Conservation (phyloP, 2,797 vertebrate species). For the Trichosurus vulpecula region DNA sequence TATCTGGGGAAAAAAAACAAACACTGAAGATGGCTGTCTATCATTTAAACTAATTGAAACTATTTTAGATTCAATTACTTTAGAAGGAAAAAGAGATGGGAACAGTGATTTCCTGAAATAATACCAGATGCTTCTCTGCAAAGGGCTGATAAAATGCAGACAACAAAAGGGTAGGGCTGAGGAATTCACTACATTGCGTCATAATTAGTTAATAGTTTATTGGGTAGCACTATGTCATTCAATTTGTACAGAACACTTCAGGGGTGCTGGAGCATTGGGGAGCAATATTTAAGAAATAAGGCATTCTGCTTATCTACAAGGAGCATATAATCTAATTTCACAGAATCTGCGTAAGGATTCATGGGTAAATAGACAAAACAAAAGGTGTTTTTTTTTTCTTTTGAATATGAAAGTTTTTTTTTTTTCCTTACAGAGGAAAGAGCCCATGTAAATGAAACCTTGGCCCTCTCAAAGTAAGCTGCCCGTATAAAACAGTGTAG, state of each 20-base stretch:
- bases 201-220: conserved; percentile 8
- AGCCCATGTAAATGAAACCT: background rate
- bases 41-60: conserved; percentile 63
- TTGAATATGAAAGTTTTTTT: background rate
- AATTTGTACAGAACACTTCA: background rate
- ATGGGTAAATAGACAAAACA: background rate
- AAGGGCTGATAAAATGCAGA: background rate
- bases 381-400: no score
- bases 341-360: background rate
- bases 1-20: conserved; percentile 38
- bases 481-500: background rate
- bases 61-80: conserved; percentile 46
- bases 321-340: conserved; percentile 15
- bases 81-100: conserved; percentile 47
- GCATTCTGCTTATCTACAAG: background rate
- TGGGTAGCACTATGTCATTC: background rate
- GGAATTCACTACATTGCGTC: conserved; percentile 13
- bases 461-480: background rate
- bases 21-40: background rate
- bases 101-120: conserved; percentile 52
- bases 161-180: conserved; percentile 1
- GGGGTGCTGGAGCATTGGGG: conserved; percentile 2
- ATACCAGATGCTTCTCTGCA: conserved; percentile 22
- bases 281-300: conserved; percentile 32
- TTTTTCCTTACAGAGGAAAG: background rate